These are phyloP conservation scores for Calameuta filiformis DNA, from an alignment of 2,888 invertebrate species.

Conservation along the genomic window DNA sequence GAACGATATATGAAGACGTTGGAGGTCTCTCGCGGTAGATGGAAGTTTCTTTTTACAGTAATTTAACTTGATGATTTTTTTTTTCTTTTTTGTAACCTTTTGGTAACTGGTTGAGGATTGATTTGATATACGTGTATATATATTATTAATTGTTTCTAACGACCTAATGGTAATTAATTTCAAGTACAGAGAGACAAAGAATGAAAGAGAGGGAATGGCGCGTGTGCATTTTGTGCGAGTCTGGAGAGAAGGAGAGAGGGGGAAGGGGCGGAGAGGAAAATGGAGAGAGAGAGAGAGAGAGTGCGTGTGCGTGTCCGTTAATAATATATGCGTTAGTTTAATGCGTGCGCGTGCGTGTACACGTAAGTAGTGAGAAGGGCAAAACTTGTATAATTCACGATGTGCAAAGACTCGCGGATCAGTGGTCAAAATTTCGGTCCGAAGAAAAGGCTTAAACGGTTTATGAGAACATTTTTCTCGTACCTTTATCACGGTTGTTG, in stretches of 20 bases:
- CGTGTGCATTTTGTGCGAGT: slow-evolving; percentile 12
- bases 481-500: background rate
- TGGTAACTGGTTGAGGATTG: slow-evolving; percentile 58
- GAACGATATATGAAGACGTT: background rate
- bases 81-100: slow-evolving; percentile 43
- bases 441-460: background rate
- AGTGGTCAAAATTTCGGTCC: background rate
- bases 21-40: slow-evolving; percentile 46
- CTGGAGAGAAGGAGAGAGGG: slow-evolving; percentile 10
- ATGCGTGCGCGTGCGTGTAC: background rate
- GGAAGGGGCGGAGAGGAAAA: background rate
- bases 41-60: slow-evolving; percentile 49
- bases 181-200: slow-evolving; percentile 8
- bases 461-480: background rate
- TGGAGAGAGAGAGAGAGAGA: background rate
- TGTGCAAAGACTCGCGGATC: background rate
- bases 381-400: background rate
- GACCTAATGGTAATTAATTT: slow-evolving; percentile 53
- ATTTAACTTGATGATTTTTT: slow-evolving; percentile 50
- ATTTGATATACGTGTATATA: slow-evolving; percentile 52
- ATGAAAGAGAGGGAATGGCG: slow-evolving; percentile 24
- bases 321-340: background rate
- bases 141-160: slow-evolving; percentile 55
- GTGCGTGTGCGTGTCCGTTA: slow-evolving; percentile 6
- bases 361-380: background rate